These are phyloP conservation scores for Thymelicus lineola DNA, from an alignment of 2,888 invertebrate genomes.

Conservation along the genomic window DNA sequence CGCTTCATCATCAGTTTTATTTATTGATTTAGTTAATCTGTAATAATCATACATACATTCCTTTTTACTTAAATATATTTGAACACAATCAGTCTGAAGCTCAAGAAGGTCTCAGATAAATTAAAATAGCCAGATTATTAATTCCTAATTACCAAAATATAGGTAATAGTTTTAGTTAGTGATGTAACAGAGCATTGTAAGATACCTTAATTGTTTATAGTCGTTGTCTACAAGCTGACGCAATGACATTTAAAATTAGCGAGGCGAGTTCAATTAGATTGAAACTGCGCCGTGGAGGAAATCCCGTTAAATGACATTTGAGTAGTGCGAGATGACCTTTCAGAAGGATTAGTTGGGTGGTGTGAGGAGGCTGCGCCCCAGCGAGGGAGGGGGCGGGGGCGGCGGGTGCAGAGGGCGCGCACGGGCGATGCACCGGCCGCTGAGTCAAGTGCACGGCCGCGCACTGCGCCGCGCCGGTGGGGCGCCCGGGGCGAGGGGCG, in stretches of 20 bases:
- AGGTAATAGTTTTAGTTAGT: no score
- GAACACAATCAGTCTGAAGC: no score
- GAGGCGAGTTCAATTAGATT: background rate
- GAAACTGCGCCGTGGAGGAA: slow-evolving; percentile 11
- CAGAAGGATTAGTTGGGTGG: slow-evolving; percentile 52
- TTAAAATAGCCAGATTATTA: no score
- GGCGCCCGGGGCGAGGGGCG: slow-evolving; percentile 48
- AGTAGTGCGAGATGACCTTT: slow-evolving; percentile 54
- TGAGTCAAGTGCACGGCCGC: slow-evolving; percentile 79
- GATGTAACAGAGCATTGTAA: background rate
- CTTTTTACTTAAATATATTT: no score
- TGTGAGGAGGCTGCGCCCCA: slow-evolving; percentile 45
- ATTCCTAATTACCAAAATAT: no score
- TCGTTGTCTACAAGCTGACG: background rate
- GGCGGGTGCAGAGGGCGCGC: slow-evolving; percentile 56
- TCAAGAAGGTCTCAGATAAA: no score
- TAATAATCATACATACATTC: no score
- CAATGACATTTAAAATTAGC: slow-evolving; percentile 6
- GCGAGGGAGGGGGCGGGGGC: slow-evolving; percentile 41
- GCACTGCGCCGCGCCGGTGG: slow-evolving; percentile 61
- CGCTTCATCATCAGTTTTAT: no score
- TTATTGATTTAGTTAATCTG: no score
- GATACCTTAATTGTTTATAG: slow-evolving; percentile 1
- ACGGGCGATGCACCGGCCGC: slow-evolving; percentile 73
- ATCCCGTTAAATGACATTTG: slow-evolving; percentile 39